phyloP scores from a whole-genome alignment of 2,113 vertebrate species.

The Xenopus borealis region DNA sequence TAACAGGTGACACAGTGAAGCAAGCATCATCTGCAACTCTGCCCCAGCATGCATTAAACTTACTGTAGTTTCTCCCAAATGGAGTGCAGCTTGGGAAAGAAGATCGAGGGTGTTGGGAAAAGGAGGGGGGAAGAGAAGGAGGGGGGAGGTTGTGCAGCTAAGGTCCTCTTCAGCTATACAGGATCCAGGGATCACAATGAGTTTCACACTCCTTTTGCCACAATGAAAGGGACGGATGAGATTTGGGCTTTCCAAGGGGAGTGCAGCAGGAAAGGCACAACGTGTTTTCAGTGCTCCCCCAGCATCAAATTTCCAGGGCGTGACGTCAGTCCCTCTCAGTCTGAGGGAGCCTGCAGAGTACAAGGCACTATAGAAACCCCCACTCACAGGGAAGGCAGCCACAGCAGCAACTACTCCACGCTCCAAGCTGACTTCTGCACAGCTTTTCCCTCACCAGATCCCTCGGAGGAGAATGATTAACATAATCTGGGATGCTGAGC shows the following conservation, averaged over 20 bases:
- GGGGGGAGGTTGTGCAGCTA: slow-evolving; percentile 16
- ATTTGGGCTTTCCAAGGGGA: slow-evolving; percentile 32
- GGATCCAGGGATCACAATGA: slow-evolving; percentile 41
- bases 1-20: slow-evolving; percentile 18
- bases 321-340: slow-evolving; percentile 58
- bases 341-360: slow-evolving; percentile 50
- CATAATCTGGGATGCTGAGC: slow-evolving; percentile 1
- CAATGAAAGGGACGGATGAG: slow-evolving; percentile 39
- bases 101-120: slow-evolving; percentile 19
- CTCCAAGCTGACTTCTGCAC: slow-evolving; percentile 9
- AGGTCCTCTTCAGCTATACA: slow-evolving; percentile 31
- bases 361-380: slow-evolving; percentile 56
- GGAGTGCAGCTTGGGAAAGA: slow-evolving; percentile 30
- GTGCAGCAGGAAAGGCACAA: slow-evolving; percentile 36
- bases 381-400: slow-evolving; percentile 32
- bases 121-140: slow-evolving; percentile 11
- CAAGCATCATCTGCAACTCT: background rate
- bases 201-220: slow-evolving; percentile 34
- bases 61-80: slow-evolving; percentile 28
- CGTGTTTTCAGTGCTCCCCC: slow-evolving; percentile 42
- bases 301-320: slow-evolving; percentile 42
- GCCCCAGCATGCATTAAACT: slow-evolving; percentile 11
- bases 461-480: slow-evolving; percentile 16
- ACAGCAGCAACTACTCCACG: slow-evolving; percentile 23
- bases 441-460: slow-evolving; percentile 24